phyloP scores from a whole-genome alignment of 2,888 invertebrate species.

The Epinotia bilunana region DNA sequence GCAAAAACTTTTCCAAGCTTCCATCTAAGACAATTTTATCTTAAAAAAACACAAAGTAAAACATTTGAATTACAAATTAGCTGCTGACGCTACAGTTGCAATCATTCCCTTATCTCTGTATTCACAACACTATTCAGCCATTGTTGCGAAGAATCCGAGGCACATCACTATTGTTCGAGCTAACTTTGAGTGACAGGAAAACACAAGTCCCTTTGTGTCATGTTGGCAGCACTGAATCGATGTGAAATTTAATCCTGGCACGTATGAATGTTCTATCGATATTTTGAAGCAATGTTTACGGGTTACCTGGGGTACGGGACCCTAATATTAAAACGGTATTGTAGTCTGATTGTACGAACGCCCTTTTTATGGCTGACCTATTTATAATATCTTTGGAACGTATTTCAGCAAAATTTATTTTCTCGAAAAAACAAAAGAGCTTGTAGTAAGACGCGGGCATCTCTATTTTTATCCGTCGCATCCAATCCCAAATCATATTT shows the following conservation, averaged over 20 bases:
- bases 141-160: conserved; percentile 67
- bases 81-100: conserved; percentile 65
- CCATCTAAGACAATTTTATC: conserved; percentile 12
- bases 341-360: conserved; percentile 3
- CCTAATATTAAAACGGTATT: conserved; percentile 4
- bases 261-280: conserved; percentile 24
- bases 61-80: conserved; percentile 48
- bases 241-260: conserved; percentile 36
- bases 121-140: conserved; percentile 56
- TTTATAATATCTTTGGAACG: neutral
- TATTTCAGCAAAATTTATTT: too few relatives aligned
- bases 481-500: too few relatives aligned
- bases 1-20: conserved; percentile 5
- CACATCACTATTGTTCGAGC: conserved; percentile 65
- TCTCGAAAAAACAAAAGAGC: too few relatives aligned
- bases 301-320: conserved; percentile 14
- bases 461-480: too few relatives aligned
- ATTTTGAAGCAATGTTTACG: conserved; percentile 14
- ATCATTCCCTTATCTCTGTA: conserved; percentile 64
- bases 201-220: conserved; percentile 62
- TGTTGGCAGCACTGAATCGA: conserved; percentile 49
- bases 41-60: conserved; percentile 6
- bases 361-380: neutral
- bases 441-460: too few relatives aligned
- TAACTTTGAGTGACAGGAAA: conserved; percentile 71